Evolutionary conservation across 2,797 vertebrate species (phyloP), one percentile per base, ranked within the genome.

Genomic region (Aeoliscus strigatus): DNA sequence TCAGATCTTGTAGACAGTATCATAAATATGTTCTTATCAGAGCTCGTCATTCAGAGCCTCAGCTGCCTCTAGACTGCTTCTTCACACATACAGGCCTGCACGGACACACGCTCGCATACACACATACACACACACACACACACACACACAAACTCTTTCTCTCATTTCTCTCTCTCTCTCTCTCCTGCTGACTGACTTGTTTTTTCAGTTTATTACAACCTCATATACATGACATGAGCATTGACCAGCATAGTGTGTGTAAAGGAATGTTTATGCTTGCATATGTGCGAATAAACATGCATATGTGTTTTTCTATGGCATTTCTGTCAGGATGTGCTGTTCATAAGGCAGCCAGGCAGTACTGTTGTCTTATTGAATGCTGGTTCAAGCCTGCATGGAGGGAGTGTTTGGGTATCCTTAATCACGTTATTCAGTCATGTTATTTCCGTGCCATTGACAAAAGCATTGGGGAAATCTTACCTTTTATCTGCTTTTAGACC

Each of bases 391-490:
- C 80, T 78, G 62, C 59, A 62, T 75, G 80, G 71, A 83, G 59
- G 60, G 26, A 48, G 36, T 3, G 9, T 66, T 37, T 1, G 54
- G 55, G 51, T 69, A 77, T 68, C 66, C 75, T 78, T 80, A 84
- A 86, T 87, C 79, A 82, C 60, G 47, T 59, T 67, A 81, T 84
- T 79, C 80, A 81, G 84, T 83, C 81, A 80, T 80, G 73, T 74
- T 79, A 85, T 81, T 83, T 73, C 6, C 8, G 64, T 42, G 66
- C 60, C 37, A 29, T 63, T 76, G 77, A 77, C 74, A 64, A 64
- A 82, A 72, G 73, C 80, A 78, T 81, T 55, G 64, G 82, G 84
- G 83, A 84, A 84, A 84, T 83, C 81, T 76, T 70, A 82, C 77
- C 80, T 54, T 77, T 80, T 82, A 76, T 80, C 82, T 68, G 70